Evolutionary conservation across 2,113 vertebrate genomes (phyloP).

Genomic region (Perca flavescens): DNA sequence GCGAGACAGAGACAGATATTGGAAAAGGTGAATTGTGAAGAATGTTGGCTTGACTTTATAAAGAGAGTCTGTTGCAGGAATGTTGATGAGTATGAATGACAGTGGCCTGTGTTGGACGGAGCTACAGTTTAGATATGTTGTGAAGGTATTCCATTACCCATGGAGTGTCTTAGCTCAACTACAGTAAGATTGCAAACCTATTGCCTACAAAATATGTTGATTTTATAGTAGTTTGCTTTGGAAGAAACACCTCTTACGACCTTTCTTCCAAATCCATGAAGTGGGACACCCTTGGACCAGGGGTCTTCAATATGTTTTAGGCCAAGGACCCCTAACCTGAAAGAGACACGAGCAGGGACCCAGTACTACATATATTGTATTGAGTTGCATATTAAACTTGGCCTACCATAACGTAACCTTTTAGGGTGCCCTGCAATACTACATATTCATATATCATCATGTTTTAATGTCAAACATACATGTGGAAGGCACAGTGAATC

Average conservation of each 20-base stretch:
- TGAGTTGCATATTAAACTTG: no score
- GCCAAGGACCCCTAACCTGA: no score
- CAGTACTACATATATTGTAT: no score
- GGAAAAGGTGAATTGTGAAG: constrained; percentile 54
- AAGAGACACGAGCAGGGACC: no score
- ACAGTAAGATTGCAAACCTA: not conserved
- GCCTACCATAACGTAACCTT: no score
- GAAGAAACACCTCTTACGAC: not conserved
- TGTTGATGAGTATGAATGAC: constrained; percentile 54
- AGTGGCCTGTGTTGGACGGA: not conserved
- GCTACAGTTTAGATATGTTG: constrained; percentile 4
- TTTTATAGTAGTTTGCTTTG: not conserved
- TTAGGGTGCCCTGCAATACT: no score
- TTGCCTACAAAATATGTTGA: not conserved
- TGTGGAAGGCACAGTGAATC: no score
- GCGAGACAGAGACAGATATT: constrained; percentile 61
- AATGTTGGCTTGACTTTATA: constrained; percentile 48
- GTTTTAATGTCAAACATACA: no score
- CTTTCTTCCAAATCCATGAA: not conserved
- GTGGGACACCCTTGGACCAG: not conserved
- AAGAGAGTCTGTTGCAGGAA: constrained; percentile 30
- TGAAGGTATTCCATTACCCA: not conserved
- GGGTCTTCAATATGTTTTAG: no score
- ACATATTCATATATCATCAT: no score
- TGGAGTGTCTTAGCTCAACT: not conserved